phyloP scores from a whole-genome alignment of 1,140 invertebrate genomes.

The Thaumatotibia leucotreta region DNA sequence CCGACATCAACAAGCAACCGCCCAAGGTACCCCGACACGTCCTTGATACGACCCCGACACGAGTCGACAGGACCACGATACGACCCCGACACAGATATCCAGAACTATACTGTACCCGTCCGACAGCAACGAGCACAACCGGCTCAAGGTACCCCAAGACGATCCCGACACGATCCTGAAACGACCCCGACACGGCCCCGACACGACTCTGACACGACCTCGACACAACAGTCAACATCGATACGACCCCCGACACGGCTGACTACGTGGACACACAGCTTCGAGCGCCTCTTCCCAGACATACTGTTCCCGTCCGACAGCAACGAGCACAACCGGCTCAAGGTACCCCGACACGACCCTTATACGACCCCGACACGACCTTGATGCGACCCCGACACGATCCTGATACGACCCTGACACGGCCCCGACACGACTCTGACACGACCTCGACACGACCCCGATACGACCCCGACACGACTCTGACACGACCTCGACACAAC shows the following conservation, averaged over 20 bases:
- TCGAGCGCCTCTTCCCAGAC: constrained; percentile 98
- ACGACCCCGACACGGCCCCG: constrained; percentile 86
- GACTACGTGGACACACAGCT: constrained; percentile 99
- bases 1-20: constrained; percentile 95
- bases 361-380: constrained; percentile 25
- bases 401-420: constrained; percentile 59
- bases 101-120: no score
- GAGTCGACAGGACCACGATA: no score
- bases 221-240: no score
- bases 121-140: constrained; percentile 85
- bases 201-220: constrained; percentile 97
- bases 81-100: no score
- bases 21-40: constrained; percentile 83
- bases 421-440: constrained; percentile 98
- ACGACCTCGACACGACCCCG: no score
- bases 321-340: constrained; percentile 95
- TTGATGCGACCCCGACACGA: constrained; percentile 50
- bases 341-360: constrained; percentile 77
- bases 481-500: no score
- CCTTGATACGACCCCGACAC: neutral
- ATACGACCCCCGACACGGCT: no score
- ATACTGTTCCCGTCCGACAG: constrained; percentile 97
- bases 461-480: no score
- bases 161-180: constrained; percentile 92
- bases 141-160: constrained; percentile 72